Percentiles rank a stretch among this genome's conserved stretches.
phyloP scores from a whole-genome alignment of 2,113 vertebrate species.

The Montifringilla adamsi region DNA sequence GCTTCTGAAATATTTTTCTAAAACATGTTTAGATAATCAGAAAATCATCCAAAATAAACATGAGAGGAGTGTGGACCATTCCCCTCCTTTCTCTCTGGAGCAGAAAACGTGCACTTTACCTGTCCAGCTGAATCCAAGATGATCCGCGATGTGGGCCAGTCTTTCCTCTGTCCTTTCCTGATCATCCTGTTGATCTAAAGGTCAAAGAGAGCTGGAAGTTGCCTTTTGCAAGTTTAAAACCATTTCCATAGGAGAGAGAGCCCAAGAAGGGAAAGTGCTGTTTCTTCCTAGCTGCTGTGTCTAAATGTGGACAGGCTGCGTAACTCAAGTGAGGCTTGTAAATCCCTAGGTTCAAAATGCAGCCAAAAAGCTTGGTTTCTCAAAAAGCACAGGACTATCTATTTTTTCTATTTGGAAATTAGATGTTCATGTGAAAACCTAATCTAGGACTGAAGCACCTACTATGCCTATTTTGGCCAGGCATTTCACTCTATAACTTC shows the following conservation, averaged over 20 bases:
- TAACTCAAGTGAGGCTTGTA: not conserved
- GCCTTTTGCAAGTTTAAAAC: slow-evolving; percentile 18
- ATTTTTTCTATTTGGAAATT: not conserved
- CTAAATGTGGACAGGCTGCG: not conserved
- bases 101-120: slow-evolving; percentile 66
- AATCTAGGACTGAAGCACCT: not conserved
- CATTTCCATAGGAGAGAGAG: not conserved
- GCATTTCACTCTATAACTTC: not conserved
- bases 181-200: slow-evolving; percentile 88
- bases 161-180: slow-evolving; percentile 86
- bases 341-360: not conserved
- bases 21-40: not conserved
- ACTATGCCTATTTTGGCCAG: not conserved
- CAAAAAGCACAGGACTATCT: not conserved
- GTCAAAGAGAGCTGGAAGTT: slow-evolving; percentile 74
- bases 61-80: not conserved
- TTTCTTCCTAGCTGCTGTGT: not conserved
- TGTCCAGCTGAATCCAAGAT: slow-evolving; percentile 98
- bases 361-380: not conserved
- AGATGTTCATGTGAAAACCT: not conserved
- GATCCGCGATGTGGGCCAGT: slow-evolving; percentile 91
- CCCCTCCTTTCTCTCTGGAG: not conserved
- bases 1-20: not conserved
- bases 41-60: not conserved
- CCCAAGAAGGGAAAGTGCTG: not conserved